Conservation (phyloP, 1,140 invertebrate species). For the Copidosoma floridanum region DNA sequence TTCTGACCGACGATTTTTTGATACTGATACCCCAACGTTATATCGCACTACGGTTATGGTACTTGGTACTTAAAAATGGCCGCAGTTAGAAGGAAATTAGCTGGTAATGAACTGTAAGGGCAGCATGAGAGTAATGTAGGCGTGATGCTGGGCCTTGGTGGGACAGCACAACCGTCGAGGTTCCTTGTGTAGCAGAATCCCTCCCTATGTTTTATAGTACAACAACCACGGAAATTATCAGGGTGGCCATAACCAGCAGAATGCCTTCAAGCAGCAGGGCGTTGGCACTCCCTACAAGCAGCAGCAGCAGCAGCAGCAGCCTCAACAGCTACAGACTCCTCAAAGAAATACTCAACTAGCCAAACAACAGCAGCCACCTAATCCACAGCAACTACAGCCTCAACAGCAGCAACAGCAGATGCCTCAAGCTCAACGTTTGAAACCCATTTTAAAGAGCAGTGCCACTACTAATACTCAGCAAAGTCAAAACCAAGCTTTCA, state of each 20-base stretch:
- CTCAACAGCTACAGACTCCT: conserved; percentile 14
- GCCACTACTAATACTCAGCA: conserved; percentile 7
- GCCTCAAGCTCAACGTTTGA: conserved; percentile 40
- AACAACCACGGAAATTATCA: conserved; percentile 47
- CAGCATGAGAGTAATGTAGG: conserved; percentile 46
- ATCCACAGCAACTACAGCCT: conserved; percentile 22
- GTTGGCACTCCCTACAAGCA: conserved; percentile 29
- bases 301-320: conserved; percentile 28
- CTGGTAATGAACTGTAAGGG: conserved; percentile 48
- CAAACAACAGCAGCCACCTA: conserved; percentile 30
- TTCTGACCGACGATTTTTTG: no score
- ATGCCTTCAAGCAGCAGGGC: conserved; percentile 40
- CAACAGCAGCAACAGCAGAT: conserved; percentile 18
- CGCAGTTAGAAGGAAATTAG: conserved; percentile 39
- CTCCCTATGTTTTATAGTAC: conserved; percentile 55
- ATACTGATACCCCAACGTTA: no score
- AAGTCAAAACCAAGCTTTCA: conserved; percentile 9
- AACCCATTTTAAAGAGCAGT: conserved; percentile 49
- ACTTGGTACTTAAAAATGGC: no score
- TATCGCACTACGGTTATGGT: no score
- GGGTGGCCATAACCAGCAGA: conserved; percentile 35
- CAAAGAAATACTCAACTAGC: no score
- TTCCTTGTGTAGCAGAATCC: conserved; percentile 57
- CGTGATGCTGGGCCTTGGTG: conserved; percentile 55
- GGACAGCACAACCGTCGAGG: conserved; percentile 56